Percentiles rank a stretch among this genome's conserved stretches.
These are phyloP conservation scores for Drosophila insularis DNA, from an alignment of 1,140 invertebrate genomes.

Conservation along the genomic window DNA sequence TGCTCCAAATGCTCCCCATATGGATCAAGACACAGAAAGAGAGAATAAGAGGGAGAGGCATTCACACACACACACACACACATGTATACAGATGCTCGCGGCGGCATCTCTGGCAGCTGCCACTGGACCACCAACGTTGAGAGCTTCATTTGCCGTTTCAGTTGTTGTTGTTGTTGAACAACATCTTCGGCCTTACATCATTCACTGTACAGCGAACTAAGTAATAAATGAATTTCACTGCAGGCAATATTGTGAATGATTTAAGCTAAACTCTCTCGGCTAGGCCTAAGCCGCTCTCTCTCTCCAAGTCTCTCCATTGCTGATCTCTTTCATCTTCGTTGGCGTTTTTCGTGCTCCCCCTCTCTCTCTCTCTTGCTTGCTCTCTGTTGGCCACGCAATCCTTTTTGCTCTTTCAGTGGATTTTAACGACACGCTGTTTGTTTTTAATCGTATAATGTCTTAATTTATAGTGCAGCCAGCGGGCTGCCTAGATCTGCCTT, in stretches of 20 bases:
- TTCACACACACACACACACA: slow-evolving; percentile 22
- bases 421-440: slow-evolving; percentile 79
- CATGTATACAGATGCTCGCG: slow-evolving; percentile 38
- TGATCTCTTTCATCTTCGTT: slow-evolving; percentile 3
- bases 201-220: neutral
- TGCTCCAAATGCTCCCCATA: slow-evolving; percentile 54
- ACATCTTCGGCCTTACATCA: slow-evolving; percentile 1
- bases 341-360: neutral
- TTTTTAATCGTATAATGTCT: slow-evolving; percentile 82
- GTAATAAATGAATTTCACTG: neutral
- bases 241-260: slow-evolving; percentile 18
- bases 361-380: neutral
- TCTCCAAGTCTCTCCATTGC: neutral
- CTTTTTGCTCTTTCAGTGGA: slow-evolving; percentile 41
- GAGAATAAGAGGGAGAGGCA: slow-evolving; percentile 19
- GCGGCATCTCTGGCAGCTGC: slow-evolving; percentile 74
- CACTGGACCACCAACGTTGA: slow-evolving; percentile 75
- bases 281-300: slow-evolving; percentile 9
- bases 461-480: slow-evolving; percentile 74
- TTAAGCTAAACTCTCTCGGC: neutral
- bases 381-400: slow-evolving; percentile 22
- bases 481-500: slow-evolving; percentile 41
- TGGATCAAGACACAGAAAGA: slow-evolving; percentile 23
- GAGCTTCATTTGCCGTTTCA: slow-evolving; percentile 78
- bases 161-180: slow-evolving; percentile 30